A percentile compares a stretch with the other conserved stretches of the same genome.
phyloP scores from a whole-genome alignment of 2,113 vertebrate species.

The Mystacornis crossleyi region DNA sequence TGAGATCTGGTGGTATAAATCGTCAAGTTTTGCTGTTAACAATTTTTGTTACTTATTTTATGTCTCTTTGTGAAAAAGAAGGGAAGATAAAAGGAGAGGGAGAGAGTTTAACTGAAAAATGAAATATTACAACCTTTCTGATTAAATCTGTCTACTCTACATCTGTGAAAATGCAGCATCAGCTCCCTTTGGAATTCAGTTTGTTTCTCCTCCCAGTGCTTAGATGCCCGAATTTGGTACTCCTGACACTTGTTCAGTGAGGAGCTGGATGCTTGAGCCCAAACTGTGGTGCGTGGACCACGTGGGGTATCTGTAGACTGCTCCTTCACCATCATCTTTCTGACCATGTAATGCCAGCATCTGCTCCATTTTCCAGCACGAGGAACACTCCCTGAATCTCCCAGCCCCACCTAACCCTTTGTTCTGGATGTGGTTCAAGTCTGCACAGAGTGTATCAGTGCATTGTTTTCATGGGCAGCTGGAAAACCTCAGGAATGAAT shows the following conservation, averaged over 20 bases:
- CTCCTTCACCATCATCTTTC: not conserved
- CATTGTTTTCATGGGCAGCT: slow-evolving; percentile 41
- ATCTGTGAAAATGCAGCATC: not conserved
- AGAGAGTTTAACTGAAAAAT: not conserved
- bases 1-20: slow-evolving; percentile 17
- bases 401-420: slow-evolving; percentile 4
- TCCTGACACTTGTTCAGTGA: not conserved
- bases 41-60: slow-evolving; percentile 28
- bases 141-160: not conserved
- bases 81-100: not conserved
- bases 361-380: not conserved
- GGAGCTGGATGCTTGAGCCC: not conserved
- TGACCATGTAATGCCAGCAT: not conserved
- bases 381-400: not conserved
- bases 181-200: not conserved
- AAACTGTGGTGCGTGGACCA: fast-evolving
- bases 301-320: not conserved
- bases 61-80: not conserved
- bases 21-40: not conserved
- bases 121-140: not conserved
- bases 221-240: not conserved
- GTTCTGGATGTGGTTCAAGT: not conserved
- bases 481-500: slow-evolving; percentile 59
- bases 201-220: not conserved
- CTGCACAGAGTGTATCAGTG: slow-evolving; percentile 35